phyloP scores from a whole-genome alignment of 2,888 invertebrate species.

The Deladenus siricidicola region DNA sequence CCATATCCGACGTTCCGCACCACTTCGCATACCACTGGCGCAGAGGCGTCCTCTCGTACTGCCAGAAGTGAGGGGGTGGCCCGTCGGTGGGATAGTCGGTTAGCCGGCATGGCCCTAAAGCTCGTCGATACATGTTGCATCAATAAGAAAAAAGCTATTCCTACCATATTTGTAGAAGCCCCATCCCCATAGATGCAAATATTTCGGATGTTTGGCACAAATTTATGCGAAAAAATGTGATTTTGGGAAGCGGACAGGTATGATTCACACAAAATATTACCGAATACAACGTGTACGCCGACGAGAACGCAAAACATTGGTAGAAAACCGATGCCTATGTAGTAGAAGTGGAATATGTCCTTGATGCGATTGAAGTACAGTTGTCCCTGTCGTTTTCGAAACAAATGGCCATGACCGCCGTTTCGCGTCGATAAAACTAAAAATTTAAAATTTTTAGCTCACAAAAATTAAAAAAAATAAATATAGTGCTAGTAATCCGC shows the following conservation, averaged over 20 bases:
- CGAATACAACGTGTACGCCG: constrained; percentile 13
- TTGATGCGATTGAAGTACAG: constrained; percentile 48
- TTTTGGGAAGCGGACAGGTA: too few species aligned
- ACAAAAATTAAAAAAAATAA: not conserved
- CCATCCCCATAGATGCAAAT: too few species aligned
- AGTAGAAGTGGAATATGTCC: constrained; percentile 47
- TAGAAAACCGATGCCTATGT: constrained; percentile 44
- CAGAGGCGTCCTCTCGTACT: constrained; percentile 45
- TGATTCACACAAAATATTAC: not conserved
- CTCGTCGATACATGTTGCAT: not conserved
- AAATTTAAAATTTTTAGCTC: not conserved
- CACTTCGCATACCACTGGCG: constrained; percentile 44
- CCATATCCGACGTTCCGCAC: constrained; percentile 34
- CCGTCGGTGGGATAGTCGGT: constrained; percentile 47
- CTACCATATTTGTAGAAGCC: too few species aligned
- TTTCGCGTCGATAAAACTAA: not conserved
- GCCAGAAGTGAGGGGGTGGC: constrained; percentile 47
- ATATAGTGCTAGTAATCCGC: too few species aligned
- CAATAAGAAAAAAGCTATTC: too few species aligned
- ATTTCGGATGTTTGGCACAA: too few species aligned
- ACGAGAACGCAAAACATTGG: constrained; percentile 35
- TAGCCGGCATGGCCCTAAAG: constrained; percentile 34
- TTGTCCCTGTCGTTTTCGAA: constrained; percentile 46
- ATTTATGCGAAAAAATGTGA: too few species aligned
- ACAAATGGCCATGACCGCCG: constrained; percentile 37